Evolutionary conservation across 2,888 invertebrate species (phyloP).

Genomic region (Mesochorus sp.): DNA sequence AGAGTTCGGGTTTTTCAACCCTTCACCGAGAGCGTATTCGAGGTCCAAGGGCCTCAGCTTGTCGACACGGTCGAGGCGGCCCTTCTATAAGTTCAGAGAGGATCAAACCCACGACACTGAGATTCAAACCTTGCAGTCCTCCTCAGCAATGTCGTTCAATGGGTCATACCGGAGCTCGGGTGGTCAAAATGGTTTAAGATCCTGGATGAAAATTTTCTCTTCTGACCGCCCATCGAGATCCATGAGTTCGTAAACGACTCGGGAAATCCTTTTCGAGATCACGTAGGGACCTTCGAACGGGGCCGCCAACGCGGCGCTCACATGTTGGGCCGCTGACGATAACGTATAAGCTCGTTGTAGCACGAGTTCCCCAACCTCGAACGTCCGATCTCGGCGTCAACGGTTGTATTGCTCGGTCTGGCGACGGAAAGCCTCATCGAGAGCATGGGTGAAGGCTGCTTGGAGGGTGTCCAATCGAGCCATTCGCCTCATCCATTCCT

Average conservation of each 20-base stretch:
- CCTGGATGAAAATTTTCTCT: background rate
- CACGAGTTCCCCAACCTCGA: conserved; percentile 47
- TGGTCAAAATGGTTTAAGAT: background rate
- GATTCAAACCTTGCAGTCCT: too few relatives aligned
- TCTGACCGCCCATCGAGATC: background rate
- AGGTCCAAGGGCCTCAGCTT: too few relatives aligned
- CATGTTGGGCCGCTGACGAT: too few relatives aligned
- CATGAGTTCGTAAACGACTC: conserved; percentile 16
- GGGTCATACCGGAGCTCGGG: too few relatives aligned
- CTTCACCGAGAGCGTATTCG: too few relatives aligned
- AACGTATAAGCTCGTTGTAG: too few relatives aligned
- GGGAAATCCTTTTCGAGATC: conserved; percentile 2
- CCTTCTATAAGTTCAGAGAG: too few relatives aligned
- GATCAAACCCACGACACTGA: too few relatives aligned
- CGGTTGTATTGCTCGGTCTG: conserved; percentile 58
- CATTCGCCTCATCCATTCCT: conserved; percentile 37
- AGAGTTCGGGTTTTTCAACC: too few relatives aligned
- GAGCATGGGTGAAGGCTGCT: conserved; percentile 3
- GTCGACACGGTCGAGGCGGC: too few relatives aligned
- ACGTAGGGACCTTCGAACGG: conserved; percentile 34
- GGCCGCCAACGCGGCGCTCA: too few relatives aligned
- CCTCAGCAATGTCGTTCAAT: too few relatives aligned
- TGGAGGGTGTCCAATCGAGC: background rate
- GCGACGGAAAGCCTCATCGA: conserved; percentile 32
- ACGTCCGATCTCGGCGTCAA: conserved; percentile 23